phyloP scores from a whole-genome alignment of 2,888 invertebrate genomes.

The Diabrotica balteata region DNA sequence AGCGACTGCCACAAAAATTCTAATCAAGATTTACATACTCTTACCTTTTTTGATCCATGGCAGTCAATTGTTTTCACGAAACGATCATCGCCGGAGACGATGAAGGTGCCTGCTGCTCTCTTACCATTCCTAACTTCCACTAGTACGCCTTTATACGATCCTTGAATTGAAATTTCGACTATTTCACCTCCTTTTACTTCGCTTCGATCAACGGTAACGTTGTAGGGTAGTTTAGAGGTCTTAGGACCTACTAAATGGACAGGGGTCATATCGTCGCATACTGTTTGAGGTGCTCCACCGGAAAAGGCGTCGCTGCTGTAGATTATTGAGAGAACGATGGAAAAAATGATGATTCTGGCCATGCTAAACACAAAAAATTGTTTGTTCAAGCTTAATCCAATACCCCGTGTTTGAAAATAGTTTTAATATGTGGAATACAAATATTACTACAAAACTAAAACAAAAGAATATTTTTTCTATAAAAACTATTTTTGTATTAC shows the following conservation, averaged over 20 bases:
- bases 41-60: constrained; percentile 63
- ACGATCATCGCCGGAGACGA: constrained; percentile 61
- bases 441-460: too few relatives aligned
- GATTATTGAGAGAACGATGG: constrained; percentile 16
- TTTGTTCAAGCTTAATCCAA: too few relatives aligned
- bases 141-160: constrained; percentile 72
- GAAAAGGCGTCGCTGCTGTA: constrained; percentile 61
- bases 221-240: constrained; percentile 67
- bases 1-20: too few relatives aligned
- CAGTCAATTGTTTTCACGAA: constrained; percentile 67
- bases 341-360: neutral
- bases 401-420: too few relatives aligned
- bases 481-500: too few relatives aligned
- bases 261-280: constrained; percentile 73
- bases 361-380: constrained; percentile 10
- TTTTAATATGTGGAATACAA: too few relatives aligned
- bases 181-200: constrained; percentile 58
- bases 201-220: constrained; percentile 49
- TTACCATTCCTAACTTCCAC: constrained; percentile 70
- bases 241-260: constrained; percentile 70
- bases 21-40: constrained; percentile 42
- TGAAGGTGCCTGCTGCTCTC: constrained; percentile 70
- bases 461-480: too few relatives aligned
- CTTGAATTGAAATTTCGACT: constrained; percentile 65
- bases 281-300: constrained; percentile 69